A percentile compares a stretch with the other conserved stretches of the same genome.
These are phyloP conservation scores for Tupaia chinensis DNA, from an alignment of 2,113 vertebrate genomes.

Conservation along the genomic window DNA sequence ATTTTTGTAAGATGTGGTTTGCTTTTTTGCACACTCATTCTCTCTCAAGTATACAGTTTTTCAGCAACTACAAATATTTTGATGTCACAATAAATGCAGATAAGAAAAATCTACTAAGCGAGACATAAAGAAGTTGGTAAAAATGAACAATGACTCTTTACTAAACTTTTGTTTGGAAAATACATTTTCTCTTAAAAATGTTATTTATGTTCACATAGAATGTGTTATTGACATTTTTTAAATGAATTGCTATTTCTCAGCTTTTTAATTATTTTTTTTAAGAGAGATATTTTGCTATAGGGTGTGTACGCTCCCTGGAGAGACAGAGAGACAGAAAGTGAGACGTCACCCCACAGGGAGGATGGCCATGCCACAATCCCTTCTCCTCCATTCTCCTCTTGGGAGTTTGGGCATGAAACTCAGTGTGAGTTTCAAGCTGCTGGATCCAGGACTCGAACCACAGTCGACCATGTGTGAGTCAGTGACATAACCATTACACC, in stretches of 20 bases:
- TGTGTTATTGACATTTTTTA: conserved; percentile 2
- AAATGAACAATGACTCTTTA: neutral
- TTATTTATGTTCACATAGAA: conserved; percentile 10
- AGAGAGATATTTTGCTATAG: too few relatives aligned
- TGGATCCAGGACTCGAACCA: too few relatives aligned
- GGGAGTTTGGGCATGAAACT: too few relatives aligned
- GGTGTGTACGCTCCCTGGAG: too few relatives aligned
- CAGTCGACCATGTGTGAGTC: too few relatives aligned
- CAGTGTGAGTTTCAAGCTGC: too few relatives aligned
- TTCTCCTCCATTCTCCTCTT: too few relatives aligned
- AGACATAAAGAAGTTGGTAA: neutral
- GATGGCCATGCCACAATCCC: too few relatives aligned
- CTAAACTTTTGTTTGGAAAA: conserved; percentile 11
- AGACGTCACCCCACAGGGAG: too few relatives aligned
- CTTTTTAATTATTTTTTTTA: conserved; percentile 28
- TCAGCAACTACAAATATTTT: neutral
- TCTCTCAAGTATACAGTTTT: neutral
- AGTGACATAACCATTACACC: too few relatives aligned
- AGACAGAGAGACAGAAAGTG: too few relatives aligned
- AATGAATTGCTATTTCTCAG: conserved; percentile 39
- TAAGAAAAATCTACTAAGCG: neutral
- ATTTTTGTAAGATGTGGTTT: neutral
- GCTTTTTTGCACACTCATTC: neutral
- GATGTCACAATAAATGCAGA: neutral
- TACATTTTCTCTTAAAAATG: conserved; percentile 46